These are phyloP conservation scores for Meiosimyza platycephala DNA, from an alignment of 2,888 invertebrate genomes.

Conservation along the genomic window DNA sequence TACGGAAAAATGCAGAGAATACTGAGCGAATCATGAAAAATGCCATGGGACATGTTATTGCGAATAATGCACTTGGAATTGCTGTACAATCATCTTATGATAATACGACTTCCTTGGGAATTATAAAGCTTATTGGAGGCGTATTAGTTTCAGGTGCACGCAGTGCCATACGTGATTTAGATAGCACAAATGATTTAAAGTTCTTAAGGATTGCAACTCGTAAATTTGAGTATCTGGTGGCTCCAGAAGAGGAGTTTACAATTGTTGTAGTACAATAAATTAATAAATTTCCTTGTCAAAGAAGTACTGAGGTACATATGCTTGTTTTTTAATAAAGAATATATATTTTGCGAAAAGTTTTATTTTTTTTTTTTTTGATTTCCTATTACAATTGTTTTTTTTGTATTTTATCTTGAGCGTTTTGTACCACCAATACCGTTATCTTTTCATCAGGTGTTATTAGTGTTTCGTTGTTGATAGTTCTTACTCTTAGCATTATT, in stretches of 20 bases:
- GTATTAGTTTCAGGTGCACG: constrained; percentile 53
- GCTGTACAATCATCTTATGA: constrained; percentile 59
- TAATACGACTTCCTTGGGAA: constrained; percentile 58
- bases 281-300: constrained; percentile 44
- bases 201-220: constrained; percentile 62
- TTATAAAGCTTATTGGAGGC: constrained; percentile 56
- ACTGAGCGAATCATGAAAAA: constrained; percentile 59
- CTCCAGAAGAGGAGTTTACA: constrained; percentile 60
- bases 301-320: no score
- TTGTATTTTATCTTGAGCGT: constrained; percentile 52
- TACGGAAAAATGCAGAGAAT: constrained; percentile 51
- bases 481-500: constrained; percentile 57
- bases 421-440: constrained; percentile 62
- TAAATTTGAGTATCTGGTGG: constrained; percentile 61
- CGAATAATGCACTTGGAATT: constrained; percentile 53
- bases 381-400: constrained; percentile 17
- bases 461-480: constrained; percentile 59
- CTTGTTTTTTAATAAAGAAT: neutral
- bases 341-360: constrained; percentile 25
- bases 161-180: constrained; percentile 61
- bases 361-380: constrained; percentile 19
- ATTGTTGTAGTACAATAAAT: constrained; percentile 59
- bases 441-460: constrained; percentile 63
- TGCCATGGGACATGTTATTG: constrained; percentile 55
- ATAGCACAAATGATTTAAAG: constrained; percentile 58